Evolutionary conservation across 2,797 vertebrate genomes (phyloP).

Genomic region (Mycteria americana): DNA sequence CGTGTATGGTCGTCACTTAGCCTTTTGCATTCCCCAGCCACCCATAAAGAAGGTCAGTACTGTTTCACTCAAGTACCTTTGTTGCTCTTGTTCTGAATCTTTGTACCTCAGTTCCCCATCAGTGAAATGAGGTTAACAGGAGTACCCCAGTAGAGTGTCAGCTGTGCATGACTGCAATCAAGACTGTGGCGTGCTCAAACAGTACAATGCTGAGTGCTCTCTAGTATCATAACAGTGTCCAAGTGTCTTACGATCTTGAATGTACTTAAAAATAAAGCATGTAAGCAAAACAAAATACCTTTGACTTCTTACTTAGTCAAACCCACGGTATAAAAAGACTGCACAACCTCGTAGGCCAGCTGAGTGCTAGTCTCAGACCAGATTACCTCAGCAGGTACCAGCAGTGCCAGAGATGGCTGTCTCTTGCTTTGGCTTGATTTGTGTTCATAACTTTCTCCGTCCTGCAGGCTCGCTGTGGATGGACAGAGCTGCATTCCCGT

Average conservation of each 20-base stretch:
- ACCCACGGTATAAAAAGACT: background rate
- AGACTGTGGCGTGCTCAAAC: background rate
- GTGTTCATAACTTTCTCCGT: background rate
- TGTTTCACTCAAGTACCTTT: background rate
- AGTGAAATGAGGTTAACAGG: background rate
- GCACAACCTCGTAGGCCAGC: rapidly evolving
- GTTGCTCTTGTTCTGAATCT: background rate
- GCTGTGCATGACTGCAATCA: background rate
- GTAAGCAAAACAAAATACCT: background rate
- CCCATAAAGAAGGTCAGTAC: background rate
- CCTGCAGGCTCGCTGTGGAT: background rate
- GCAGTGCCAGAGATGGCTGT: background rate
- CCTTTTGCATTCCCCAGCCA: background rate
- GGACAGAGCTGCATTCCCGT: background rate
- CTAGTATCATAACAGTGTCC: background rate
- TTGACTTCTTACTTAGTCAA: background rate
- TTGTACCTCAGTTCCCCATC: background rate
- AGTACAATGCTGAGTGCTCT: background rate
- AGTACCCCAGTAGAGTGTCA: background rate
- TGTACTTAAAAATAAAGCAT: constrained; percentile 4
- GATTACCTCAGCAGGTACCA: background rate
- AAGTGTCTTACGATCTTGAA: background rate
- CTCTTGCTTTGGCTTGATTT: background rate
- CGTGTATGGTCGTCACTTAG: background rate
- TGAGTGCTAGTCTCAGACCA: background rate